Conservation (phyloP, 2,797 vertebrate genomes). For the Heteromormyrus szaboi region DNA sequence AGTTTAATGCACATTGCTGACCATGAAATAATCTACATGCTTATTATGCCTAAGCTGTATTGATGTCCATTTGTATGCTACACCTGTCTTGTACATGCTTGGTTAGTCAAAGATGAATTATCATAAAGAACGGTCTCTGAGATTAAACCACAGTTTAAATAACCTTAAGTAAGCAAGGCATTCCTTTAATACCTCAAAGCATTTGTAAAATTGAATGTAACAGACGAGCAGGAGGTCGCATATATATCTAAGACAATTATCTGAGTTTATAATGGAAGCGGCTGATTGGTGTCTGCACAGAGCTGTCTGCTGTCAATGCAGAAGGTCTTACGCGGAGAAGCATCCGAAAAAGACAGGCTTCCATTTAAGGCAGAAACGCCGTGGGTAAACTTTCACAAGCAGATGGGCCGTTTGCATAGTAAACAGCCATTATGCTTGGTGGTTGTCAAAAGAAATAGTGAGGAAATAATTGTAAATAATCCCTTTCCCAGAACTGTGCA, state of each 20-base stretch:
- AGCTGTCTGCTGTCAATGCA: background rate
- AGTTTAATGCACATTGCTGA: background rate
- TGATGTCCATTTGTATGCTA: background rate
- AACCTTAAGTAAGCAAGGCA: background rate
- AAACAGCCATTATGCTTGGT: slow-evolving; percentile 1
- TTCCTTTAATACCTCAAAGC: background rate
- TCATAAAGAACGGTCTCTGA: background rate
- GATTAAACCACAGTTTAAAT: background rate
- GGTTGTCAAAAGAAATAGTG: background rate
- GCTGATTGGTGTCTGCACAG: background rate
- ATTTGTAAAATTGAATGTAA: background rate
- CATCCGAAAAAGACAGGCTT: background rate
- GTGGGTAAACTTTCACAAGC: background rate
- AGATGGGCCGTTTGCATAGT: slow-evolving; percentile 13
- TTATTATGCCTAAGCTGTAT: background rate
- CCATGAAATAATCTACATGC: background rate
- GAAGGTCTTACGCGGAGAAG: background rate
- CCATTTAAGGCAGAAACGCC: background rate
- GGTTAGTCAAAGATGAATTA: background rate
- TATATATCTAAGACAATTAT: background rate
- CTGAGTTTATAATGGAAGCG: background rate
- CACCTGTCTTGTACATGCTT: background rate
- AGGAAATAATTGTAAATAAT: background rate
- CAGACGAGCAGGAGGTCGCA: background rate
- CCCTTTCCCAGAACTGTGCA: background rate